phyloP scores from a whole-genome alignment of 2,888 invertebrate genomes.

The Cephus runcator region DNA sequence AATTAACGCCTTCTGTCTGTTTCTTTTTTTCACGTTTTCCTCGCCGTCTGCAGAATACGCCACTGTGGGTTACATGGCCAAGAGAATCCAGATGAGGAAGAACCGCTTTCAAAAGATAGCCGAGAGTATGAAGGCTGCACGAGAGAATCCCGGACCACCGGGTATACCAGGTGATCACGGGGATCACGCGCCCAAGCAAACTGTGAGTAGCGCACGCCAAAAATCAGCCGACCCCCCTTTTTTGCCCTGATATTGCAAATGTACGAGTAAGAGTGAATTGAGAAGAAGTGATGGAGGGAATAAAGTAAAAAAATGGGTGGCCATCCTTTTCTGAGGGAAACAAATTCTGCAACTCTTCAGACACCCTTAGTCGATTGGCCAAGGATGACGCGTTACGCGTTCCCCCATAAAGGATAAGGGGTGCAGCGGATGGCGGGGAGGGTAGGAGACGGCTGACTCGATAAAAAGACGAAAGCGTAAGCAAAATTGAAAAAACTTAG shows the following conservation, averaged over 20 bases:
- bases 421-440: neutral
- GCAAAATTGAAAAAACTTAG: neutral
- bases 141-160: conserved; percentile 70
- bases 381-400: neutral
- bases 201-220: conserved; percentile 71
- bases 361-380: neutral
- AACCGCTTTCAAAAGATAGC: conserved; percentile 94
- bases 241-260: neutral
- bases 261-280: neutral
- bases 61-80: conserved; percentile 97
- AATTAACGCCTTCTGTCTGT: neutral
- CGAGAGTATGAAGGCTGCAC: conserved; percentile 88
- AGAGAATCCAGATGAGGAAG: conserved; percentile 96
- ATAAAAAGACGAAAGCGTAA: neutral
- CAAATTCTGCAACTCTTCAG: neutral
- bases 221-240: conserved; percentile 20
- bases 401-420: neutral
- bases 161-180: conserved; percentile 75
- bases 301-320: neutral
- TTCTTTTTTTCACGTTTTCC: neutral
- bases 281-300: neutral
- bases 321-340: neutral
- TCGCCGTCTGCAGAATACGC: conserved; percentile 84
- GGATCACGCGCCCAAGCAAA: conserved; percentile 82
- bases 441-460: neutral